Evolutionary conservation across 2,888 invertebrate species (phyloP), one percentile per base, ranked within the genome.

Genomic region (Eutolmus rufibarbis): DNA sequence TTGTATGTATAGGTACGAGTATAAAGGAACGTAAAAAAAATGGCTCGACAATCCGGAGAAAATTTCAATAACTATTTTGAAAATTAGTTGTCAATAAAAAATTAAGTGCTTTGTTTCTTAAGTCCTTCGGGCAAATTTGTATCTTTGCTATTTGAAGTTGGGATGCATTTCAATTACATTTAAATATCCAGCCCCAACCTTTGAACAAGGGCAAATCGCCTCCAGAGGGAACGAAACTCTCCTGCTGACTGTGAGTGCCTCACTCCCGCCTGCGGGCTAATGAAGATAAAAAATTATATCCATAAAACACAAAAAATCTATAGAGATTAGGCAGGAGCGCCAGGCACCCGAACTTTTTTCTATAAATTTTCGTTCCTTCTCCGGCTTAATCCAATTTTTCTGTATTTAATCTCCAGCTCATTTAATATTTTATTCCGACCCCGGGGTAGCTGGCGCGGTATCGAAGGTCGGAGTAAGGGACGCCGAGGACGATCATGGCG

Each of bases 371-470:
- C 74, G n/a, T 81, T 81, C 74, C 46, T 87, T 51, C n/a, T 66
- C 46, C 34, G 79, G 74, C 74, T 88, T 88, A 88, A 88, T 88
- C 88, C 87, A 88, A 88, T 88, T 88, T 88, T 88, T 88, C 88
- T 88, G 87, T 88, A 88, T 88, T 88, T 88, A 88, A 88, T 88
- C 88, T 88, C 85, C 77, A 86, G 86, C 87, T 88, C 87, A 88
- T 88, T 88, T 88, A 87, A 88, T 87, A 86, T 87, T 87, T 87
- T 86, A 88, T 88, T 85, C 57, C 85, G 78, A 87, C 87, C 87
- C 77, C 87, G 74, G 74, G 82, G 86, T 87, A 86, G 85, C 8
- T 76, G 43, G 81, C 37, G 57, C 2, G 28, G 57, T 77, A 86
- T 40, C 28, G 51, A 28, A 14, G 57, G 57, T 78, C 23, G n/a